Percentiles rank a stretch among this genome's conserved stretches.
These are phyloP conservation scores for Apeira syringaria DNA, from an alignment of 2,888 invertebrate species.

Conservation along the genomic window DNA sequence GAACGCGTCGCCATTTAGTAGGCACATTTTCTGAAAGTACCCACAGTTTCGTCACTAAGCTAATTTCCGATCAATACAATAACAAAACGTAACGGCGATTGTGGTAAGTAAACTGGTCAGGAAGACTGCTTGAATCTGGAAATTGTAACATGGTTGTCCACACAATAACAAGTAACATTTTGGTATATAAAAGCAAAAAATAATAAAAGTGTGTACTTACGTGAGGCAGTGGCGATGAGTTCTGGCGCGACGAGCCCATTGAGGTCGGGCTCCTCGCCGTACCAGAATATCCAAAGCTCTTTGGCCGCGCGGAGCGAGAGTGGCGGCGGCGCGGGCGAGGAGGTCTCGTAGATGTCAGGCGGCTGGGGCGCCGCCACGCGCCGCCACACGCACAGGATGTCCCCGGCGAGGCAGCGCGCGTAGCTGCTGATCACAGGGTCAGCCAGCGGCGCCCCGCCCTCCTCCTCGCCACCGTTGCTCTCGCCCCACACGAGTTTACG, in stretches of 20 bases:
- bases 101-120: too few relatives aligned
- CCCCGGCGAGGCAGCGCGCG: conserved; percentile 95
- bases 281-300: conserved; percentile 99
- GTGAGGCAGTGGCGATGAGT: conserved; percentile 90
- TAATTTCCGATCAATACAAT: too few relatives aligned
- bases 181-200: too few relatives aligned
- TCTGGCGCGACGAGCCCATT: conserved; percentile 93
- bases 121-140: too few relatives aligned
- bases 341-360: conserved; percentile 76
- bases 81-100: too few relatives aligned
- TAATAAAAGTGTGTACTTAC: conserved; percentile 84
- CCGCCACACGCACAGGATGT: conserved; percentile 99
- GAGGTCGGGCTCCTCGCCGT: conserved; percentile 97
- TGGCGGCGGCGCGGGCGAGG: conserved; percentile 85
- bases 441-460: conserved; percentile 88
- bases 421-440: conserved; percentile 96
- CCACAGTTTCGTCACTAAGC: neutral
- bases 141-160: too few relatives aligned
- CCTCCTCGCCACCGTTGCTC: conserved; percentile 73
- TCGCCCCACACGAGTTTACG: conserved; percentile 96
- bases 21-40: neutral
- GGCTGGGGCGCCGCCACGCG: conserved; percentile 87
- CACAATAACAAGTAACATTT: too few relatives aligned
- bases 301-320: conserved; percentile 94
- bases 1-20: neutral